These are phyloP conservation scores for Lagopus muta DNA, from an alignment of 2,113 vertebrate genomes.

Conservation along the genomic window DNA sequence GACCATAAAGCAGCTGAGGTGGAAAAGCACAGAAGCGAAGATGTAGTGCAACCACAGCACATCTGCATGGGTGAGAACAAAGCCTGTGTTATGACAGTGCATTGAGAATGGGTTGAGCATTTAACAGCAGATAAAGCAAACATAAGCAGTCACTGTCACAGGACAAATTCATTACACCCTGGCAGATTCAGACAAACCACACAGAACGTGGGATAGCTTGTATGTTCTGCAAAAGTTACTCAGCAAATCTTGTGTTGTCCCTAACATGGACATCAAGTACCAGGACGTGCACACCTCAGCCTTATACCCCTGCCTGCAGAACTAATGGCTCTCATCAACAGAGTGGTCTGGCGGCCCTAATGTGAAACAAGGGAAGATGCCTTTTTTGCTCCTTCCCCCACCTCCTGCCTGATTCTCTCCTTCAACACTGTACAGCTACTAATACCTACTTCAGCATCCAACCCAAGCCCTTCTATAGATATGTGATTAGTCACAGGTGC, in stretches of 20 bases:
- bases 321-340: neutral
- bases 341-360: neutral
- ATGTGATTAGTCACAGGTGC: neutral
- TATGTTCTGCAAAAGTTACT: rapidly evolving
- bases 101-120: neutral
- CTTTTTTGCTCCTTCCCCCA: neutral
- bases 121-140: neutral
- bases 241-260: neutral
- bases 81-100: neutral
- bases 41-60: rapidly evolving
- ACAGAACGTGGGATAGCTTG: rapidly evolving
- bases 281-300: rapidly evolving
- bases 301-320: neutral
- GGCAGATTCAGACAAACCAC: neutral
- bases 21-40: neutral
- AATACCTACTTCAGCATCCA: neutral
- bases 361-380: rapidly evolving
- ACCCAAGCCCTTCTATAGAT: no score
- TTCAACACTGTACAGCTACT: neutral
- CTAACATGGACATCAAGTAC: neutral
- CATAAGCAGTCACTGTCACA: neutral
- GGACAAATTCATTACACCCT: neutral
- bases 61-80: neutral
- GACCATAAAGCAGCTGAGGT: neutral
- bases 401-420: neutral